Percentiles rank a stretch among this genome's conserved stretches.
These are phyloP conservation scores for Micromys minutus DNA, from an alignment of 2,113 vertebrate species.

Conservation along the genomic window DNA sequence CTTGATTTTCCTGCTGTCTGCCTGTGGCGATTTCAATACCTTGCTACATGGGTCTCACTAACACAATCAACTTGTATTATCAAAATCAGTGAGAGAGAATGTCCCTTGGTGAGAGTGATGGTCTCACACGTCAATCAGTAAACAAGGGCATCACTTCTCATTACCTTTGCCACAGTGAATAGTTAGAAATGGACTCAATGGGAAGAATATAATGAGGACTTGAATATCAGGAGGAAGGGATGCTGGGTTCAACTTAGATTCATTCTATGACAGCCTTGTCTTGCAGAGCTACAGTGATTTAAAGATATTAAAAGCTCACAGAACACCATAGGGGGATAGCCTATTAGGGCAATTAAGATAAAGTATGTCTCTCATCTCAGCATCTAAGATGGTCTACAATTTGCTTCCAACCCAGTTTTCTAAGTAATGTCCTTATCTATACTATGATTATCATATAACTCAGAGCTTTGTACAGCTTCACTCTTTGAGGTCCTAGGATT, in stretches of 20 bases:
- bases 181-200: not conserved
- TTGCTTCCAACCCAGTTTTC: not conserved
- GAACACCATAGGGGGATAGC: not conserved
- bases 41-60: not conserved
- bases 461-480: not conserved
- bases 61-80: not conserved
- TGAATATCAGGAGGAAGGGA: not conserved
- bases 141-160: not conserved
- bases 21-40: not conserved
- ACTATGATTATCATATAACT: not conserved
- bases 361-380: conserved; percentile 17
- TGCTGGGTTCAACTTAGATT: not conserved
- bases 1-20: not conserved
- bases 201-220: not conserved
- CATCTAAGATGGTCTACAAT: not conserved
- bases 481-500: not conserved
- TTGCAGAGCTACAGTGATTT: not conserved
- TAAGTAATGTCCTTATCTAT: not conserved
- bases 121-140: not conserved
- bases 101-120: not conserved
- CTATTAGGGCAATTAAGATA: not conserved
- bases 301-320: not conserved
- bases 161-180: not conserved
- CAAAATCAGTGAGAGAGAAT: not conserved
- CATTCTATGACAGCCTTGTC: not conserved